Conservation (phyloP, 2,888 invertebrate genomes). For the Colletes collaris region DNA sequence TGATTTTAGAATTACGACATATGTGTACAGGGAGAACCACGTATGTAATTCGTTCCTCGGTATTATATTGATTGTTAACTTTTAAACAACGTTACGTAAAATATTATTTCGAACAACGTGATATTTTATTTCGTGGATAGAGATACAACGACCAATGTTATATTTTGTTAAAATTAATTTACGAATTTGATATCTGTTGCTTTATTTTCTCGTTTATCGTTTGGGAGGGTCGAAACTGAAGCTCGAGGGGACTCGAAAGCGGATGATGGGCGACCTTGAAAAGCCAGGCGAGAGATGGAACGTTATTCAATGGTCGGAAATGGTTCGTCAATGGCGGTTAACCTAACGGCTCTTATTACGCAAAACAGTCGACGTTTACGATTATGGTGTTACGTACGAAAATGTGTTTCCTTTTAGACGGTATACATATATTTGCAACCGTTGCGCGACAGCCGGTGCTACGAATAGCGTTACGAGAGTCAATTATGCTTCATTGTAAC, state of each 20-base stretch:
- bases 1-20: too few species aligned
- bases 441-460: neutral
- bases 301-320: constrained; percentile 71
- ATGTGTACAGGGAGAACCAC: too few species aligned
- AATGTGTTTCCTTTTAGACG: constrained; percentile 34
- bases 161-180: too few species aligned
- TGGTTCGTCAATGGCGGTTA: constrained; percentile 68
- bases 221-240: neutral
- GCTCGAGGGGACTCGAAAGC: constrained; percentile 14
- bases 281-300: constrained; percentile 30
- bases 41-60: too few species aligned
- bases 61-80: too few species aligned
- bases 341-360: constrained; percentile 68
- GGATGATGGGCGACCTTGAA: constrained; percentile 52
- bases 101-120: too few species aligned
- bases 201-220: too few species aligned
- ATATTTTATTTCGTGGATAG: too few species aligned
- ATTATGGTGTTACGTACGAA: constrained; percentile 46
- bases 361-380: constrained; percentile 61
- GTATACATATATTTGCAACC: constrained; percentile 23
- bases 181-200: too few species aligned
- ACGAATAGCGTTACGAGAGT: constrained; percentile 19
- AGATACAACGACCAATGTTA: too few species aligned
- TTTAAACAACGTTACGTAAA: too few species aligned
- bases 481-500: constrained; percentile 44